Evolutionary conservation across 1,140 invertebrate genomes (phyloP), one percentile per base, ranked within the genome.

Genomic region (Hermetia illucens): DNA sequence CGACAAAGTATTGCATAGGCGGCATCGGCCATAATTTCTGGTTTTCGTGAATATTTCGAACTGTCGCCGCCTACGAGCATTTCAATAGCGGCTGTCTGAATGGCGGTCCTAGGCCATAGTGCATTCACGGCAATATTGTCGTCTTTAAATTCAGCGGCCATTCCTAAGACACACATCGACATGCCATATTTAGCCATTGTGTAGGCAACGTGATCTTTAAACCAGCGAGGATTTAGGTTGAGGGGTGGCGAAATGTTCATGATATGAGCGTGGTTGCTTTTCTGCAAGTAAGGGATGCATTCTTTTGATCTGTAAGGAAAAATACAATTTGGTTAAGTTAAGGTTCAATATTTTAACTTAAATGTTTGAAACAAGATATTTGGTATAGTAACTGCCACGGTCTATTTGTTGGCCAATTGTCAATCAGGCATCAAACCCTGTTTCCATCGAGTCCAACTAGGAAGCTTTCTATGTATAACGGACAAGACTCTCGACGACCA

Each of bases 131-230:
- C 91, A 46, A 99, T 82, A 34, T 80, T 79, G 39, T 79, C 70
- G 6, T 69, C 61, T 49, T 73, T 78, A 44, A 96, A 85, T 66
- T 98, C 95, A 45, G 85, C 86, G 27, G 88, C 69, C 90, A 97
- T 95, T 25, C 95, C 93, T 10, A 98, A 65, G 2, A 88, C 90
- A 64, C 92, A 97, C 88, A 98, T 90, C 1, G 90, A 95, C 95
- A 99, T 98, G 15, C 94, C 94, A 57, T 94, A 98, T 53, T 98
- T 98, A 2, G 94, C 86, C 76, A 98, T 96, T 1, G 94, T 97
- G 58, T 98, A 98, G 1, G 91, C 92, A 34, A 95, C 80, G 66
- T 98, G 86, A 49, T 82, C 73, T 38, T 75, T 72, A 58, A 98
- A 98, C 93, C 95, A 98, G 46, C 74, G 65, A 1, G 86, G 73